These are phyloP conservation scores for Heterotis niloticus DNA, from an alignment of 2,113 vertebrate species.

Conservation along the genomic window DNA sequence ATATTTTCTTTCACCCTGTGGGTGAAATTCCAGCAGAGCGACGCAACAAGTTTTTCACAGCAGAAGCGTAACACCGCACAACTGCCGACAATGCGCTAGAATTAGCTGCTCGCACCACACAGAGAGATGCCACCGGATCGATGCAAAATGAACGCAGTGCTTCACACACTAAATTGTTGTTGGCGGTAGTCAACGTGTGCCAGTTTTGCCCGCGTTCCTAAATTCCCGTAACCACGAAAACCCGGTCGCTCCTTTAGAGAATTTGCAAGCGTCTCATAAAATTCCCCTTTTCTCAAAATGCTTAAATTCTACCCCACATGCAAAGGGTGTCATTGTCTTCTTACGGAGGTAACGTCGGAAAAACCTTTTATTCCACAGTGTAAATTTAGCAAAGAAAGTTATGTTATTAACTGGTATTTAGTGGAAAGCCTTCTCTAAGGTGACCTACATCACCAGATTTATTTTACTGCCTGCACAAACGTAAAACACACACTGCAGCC, in stretches of 20 bases:
- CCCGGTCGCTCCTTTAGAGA: neutral
- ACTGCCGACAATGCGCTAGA: neutral
- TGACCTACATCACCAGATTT: no score
- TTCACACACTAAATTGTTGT: neutral
- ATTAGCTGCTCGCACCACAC: neutral
- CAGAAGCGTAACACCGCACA: neutral
- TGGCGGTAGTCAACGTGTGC: neutral
- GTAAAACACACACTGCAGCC: no score
- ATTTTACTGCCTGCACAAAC: no score
- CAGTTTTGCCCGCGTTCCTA: neutral
- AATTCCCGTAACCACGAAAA: neutral
- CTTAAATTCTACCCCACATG: neutral
- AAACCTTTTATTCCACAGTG: no score
- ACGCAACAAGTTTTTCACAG: neutral
- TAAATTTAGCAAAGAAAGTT: no score
- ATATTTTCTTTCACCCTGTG: neutral
- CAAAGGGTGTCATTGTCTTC: neutral
- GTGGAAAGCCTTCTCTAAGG: no score
- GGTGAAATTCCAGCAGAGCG: conserved; percentile 10
- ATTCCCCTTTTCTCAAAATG: neutral
- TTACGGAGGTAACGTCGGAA: neutral
- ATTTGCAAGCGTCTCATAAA: no score
- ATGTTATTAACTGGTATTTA: no score
- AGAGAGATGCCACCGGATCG: neutral
- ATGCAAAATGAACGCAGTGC: neutral